These are phyloP conservation scores for Tinea semifulvella DNA, from an alignment of 2,888 invertebrate genomes.

Conservation along the genomic window DNA sequence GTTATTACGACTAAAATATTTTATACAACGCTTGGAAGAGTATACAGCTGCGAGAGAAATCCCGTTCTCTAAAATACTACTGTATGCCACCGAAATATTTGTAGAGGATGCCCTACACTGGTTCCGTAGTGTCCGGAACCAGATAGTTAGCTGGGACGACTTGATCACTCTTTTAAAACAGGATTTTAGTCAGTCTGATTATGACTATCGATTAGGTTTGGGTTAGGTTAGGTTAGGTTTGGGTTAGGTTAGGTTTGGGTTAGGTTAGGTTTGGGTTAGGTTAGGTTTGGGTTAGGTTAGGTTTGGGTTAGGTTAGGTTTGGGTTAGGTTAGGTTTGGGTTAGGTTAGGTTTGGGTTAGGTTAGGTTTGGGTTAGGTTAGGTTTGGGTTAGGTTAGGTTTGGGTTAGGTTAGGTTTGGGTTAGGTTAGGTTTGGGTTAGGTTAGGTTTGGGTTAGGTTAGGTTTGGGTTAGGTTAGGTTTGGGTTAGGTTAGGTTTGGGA, in stretches of 20 bases:
- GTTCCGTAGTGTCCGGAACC: neutral
- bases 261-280: constrained; percentile 22
- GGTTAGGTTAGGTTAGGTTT: no score
- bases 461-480: constrained; percentile 19
- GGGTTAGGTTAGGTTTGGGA: constrained; percentile 19
- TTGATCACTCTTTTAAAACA: neutral
- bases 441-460: constrained; percentile 20
- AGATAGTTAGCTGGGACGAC: neutral
- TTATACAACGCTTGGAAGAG: neutral
- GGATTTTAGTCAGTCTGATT: neutral
- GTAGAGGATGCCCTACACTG: neutral
- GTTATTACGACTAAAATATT: neutral
- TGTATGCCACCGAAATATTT: neutral
- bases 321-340: constrained; percentile 18
- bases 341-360: constrained; percentile 20
- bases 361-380: constrained; percentile 23
- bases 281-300: constrained; percentile 20
- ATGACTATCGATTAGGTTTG: constrained; percentile 16
- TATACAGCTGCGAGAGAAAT: no score
- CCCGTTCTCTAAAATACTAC: no score
- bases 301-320: constrained; percentile 22
- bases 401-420: constrained; percentile 21
- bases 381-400: constrained; percentile 23
- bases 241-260: constrained; percentile 23
- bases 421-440: constrained; percentile 19